A percentile compares a stretch with the other conserved stretches of the same genome.
phyloP scores from a whole-genome alignment of 64 coral and sea anemone genomes.

The Stylophora pistillata region DNA sequence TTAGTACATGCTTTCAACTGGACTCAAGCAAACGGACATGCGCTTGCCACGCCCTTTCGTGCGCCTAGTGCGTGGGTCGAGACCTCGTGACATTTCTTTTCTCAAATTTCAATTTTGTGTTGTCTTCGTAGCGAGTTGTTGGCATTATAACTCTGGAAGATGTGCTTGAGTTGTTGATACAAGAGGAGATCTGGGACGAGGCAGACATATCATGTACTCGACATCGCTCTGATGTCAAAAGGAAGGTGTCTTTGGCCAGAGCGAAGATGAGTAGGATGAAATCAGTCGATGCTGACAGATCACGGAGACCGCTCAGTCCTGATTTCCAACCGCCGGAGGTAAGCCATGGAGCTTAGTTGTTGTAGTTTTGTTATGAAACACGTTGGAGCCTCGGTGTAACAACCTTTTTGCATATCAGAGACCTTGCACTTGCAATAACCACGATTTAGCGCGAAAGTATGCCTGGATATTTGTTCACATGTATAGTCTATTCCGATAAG shows the following conservation, averaged over 20 bases:
- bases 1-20: too few relatives aligned
- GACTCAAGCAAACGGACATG: too few relatives aligned
- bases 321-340: neutral
- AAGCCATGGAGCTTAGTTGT: neutral
- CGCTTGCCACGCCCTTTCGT: too few relatives aligned
- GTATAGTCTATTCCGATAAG: too few relatives aligned
- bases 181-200: conserved; percentile 97
- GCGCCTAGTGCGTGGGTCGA: too few relatives aligned
- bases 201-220: conserved; percentile 46
- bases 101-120: neutral
- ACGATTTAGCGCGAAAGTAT: too few relatives aligned
- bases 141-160: conserved; percentile 97
- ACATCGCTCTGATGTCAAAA: conserved; percentile 34
- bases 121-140: conserved; percentile 57
- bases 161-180: conserved; percentile 89
- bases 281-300: conserved; percentile 10
- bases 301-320: neutral
- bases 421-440: too few relatives aligned
- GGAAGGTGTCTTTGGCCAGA: conserved; percentile 63
- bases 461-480: too few relatives aligned
- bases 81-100: neutral
- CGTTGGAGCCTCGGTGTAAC: too few relatives aligned
- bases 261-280: conserved; percentile 48
- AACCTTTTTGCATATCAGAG: too few relatives aligned
- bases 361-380: too few relatives aligned